Base-by-base conservation (phyloP, 2,888 invertebrate genomes). In the Quadriops clusia region DNA sequence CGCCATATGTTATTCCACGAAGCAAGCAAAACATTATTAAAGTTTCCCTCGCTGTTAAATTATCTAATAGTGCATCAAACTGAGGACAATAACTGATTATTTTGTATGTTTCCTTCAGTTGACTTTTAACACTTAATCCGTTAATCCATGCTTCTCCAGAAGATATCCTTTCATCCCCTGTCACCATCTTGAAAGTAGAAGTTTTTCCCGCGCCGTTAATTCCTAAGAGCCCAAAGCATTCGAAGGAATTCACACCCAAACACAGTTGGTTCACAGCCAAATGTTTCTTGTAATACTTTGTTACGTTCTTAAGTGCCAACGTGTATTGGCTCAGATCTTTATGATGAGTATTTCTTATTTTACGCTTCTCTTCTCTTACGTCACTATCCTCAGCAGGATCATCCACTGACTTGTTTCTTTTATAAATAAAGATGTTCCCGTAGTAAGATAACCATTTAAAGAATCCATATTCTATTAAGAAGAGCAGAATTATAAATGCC, bases 201-300 rank as follows among this genome's bases (percentile, higher is more conserved):
- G 85, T 86, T 58, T 87, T 89, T 0, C 87, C 87, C 3, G 87
- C 86, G 6, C 89, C 87, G 54, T 89, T 87, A 1, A 85, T 77
- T 1, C 87, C 46, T 27, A 85, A 60, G 9, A 85, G 60, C 1
- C 84, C 85, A 49, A 85, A 84, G 46, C 83, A 84, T 58, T 85
- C 85, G 5, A 78, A 77, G 53, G 32, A 23, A 29, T 66, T 68
- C 16, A 42, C 34, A 25, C 74, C 80, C 50, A 73, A 54, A 51
- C 56, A 57, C 12, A 46, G 38, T 44, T 79, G 77, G 53, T 86
- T 77, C 0, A 93, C 91, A 1, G 89, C 90, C 30, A 78, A 56
- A 37, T 82, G 68, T 0, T 51, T 50, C 5, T 72, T 74, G 35
- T 58, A 59, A 49, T 89, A 90, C 56, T 90, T 90, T 10, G 78